A percentile compares a stretch with the other conserved stretches of the same genome.
Conservation (phyloP, 2,113 vertebrate species). For the Speoplatyrhinus poulsoni region DNA sequence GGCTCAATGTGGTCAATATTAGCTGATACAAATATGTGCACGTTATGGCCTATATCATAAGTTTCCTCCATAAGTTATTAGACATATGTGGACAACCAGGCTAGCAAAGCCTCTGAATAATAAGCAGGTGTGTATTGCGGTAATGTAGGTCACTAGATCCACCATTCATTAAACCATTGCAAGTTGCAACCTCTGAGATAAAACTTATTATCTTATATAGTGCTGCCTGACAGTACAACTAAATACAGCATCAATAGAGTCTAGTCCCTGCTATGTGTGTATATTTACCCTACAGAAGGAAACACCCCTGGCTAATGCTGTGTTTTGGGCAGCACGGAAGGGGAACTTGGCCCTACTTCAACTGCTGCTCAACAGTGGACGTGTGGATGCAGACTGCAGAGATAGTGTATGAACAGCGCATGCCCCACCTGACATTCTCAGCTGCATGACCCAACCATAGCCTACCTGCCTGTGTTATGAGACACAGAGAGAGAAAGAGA, state of each 20-base stretch:
- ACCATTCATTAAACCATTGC: too few species aligned
- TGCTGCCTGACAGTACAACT: too few species aligned
- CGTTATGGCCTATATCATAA: too few species aligned
- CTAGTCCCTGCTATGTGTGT: constrained; percentile 47
- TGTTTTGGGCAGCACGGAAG: constrained; percentile 94
- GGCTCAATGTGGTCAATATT: too few species aligned
- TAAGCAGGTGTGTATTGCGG: neutral
- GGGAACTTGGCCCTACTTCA: constrained; percentile 94
- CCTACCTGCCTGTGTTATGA: constrained; percentile 60
- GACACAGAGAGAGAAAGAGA: constrained; percentile 32
- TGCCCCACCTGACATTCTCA: constrained; percentile 41
- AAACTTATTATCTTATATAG: too few species aligned
- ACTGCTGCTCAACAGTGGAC: constrained; percentile 93
- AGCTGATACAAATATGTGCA: too few species aligned
- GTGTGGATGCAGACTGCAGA: constrained; percentile 96
- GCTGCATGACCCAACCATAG: constrained; percentile 59
- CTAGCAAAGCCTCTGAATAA: neutral
- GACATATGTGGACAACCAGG: too few species aligned
- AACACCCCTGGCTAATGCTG: constrained; percentile 95
- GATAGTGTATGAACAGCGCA: constrained; percentile 86
- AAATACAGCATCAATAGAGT: neutral
- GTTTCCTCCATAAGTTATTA: too few species aligned
- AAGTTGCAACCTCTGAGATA: too few species aligned
- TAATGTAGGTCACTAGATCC: neutral
- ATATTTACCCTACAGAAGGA: constrained; percentile 85